Percentiles rank a stretch among this genome's conserved stretches.
Evolutionary conservation across 2,113 vertebrate species (phyloP).

Genomic region (Dipodomys ordii): DNA sequence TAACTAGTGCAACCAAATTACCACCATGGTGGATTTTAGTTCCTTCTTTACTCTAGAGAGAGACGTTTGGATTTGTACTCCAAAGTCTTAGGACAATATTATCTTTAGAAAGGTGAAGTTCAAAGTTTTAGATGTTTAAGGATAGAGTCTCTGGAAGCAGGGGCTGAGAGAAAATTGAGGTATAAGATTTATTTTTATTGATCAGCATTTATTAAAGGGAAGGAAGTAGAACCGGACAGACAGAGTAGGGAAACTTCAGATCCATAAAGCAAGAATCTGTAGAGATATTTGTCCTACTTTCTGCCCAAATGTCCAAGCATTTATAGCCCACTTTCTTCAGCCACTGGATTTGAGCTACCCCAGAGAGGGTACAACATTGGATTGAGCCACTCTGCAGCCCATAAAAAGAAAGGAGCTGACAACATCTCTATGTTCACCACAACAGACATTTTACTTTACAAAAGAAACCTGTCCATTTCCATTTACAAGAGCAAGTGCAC

Average conservation of each 20-base stretch:
- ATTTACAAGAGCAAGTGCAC: constrained; percentile 24
- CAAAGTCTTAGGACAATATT: neutral
- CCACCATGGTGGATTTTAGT: neutral
- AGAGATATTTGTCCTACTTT: neutral
- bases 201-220: neutral
- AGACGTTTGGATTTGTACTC: neutral
- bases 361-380: neutral
- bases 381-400: neutral
- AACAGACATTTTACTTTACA: neutral
- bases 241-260: neutral
- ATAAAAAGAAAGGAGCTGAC: neutral
- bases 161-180: neutral
- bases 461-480: neutral
- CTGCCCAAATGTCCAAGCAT: neutral
- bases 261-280: neutral
- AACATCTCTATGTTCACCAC: neutral
- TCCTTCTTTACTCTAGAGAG: neutral
- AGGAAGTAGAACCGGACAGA: neutral
- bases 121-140: neutral
- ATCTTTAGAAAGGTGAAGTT: neutral
- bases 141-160: neutral
- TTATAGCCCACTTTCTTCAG: accelerated
- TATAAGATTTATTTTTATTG: neutral
- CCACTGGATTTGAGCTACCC: no score
- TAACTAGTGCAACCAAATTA: neutral